These are phyloP conservation scores for Xenops minutus DNA, from an alignment of 2,797 vertebrate genomes.

Conservation along the genomic window DNA sequence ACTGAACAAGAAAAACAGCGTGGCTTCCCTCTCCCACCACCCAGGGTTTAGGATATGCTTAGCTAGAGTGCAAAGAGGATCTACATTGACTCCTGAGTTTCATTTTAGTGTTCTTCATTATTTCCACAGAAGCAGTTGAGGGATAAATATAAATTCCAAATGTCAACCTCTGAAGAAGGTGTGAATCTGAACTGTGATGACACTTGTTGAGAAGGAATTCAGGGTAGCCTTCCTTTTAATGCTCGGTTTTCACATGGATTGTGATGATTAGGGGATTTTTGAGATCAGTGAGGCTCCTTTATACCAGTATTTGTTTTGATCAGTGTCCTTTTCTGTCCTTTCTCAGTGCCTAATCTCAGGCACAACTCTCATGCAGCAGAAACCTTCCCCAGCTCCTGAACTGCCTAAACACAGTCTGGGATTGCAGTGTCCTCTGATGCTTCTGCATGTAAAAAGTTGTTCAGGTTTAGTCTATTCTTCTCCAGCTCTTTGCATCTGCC, in stretches of 20 bases:
- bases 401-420: not conserved
- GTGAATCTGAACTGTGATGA: not conserved
- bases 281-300: not conserved
- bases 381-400: not conserved
- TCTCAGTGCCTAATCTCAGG: not conserved
- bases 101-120: not conserved
- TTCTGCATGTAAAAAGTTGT: not conserved
- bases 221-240: not conserved
- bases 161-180: not conserved
- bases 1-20: not conserved
- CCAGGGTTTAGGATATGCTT: not conserved
- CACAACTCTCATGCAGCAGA: not conserved
- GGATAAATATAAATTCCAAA: not conserved
- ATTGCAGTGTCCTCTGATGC: not conserved
- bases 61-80: not conserved
- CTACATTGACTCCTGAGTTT: not conserved
- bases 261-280: rapidly evolving
- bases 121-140: not conserved
- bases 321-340: not conserved
- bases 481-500: not conserved
- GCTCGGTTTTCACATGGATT: not conserved
- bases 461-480: not conserved
- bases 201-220: not conserved
- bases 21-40: not conserved
- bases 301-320: not conserved